phyloP scores from a whole-genome alignment of 2,888 invertebrate genomes.

The Athalia circularis region DNA sequence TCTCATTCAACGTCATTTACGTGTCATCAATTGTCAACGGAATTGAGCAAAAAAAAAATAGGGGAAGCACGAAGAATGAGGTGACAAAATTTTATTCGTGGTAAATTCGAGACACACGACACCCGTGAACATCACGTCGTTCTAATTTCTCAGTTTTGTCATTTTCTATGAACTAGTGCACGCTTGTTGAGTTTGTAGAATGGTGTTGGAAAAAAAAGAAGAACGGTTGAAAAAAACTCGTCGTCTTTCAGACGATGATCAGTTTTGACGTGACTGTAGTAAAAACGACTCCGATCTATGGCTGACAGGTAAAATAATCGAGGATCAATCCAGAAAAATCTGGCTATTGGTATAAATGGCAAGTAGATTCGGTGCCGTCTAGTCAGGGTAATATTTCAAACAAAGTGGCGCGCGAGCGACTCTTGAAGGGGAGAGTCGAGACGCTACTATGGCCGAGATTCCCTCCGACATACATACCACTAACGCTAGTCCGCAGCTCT shows the following conservation, averaged over 20 bases:
- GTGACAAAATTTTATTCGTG: no score
- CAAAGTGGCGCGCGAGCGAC: constrained; percentile 53
- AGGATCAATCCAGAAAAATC: constrained; percentile 47
- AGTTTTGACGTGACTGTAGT: neutral
- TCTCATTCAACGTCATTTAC: constrained; percentile 2
- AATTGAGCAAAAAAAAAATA: no score
- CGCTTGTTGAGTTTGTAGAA: no score
- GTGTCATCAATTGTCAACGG: neutral
- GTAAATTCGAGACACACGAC: no score
- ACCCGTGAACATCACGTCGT: no score
- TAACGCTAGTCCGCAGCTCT: constrained; percentile 24
- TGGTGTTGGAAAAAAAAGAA: no score
- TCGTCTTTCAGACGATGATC: no score
- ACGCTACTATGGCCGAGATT: constrained; percentile 37
- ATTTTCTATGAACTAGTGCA: no score
- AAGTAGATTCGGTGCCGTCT: constrained; percentile 57
- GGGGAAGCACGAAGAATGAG: no score
- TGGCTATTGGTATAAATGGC: constrained; percentile 61
- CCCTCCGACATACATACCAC: constrained; percentile 44
- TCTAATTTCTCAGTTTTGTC: no score
- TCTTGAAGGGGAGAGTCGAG: constrained; percentile 26
- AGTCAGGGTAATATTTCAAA: constrained; percentile 62
- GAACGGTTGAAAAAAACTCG: no score
- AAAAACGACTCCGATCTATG: neutral
- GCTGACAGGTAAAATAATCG: constrained; percentile 13